phyloP scores from a whole-genome alignment of 1,140 invertebrate genomes.

The Belonocnema kinseyi region DNA sequence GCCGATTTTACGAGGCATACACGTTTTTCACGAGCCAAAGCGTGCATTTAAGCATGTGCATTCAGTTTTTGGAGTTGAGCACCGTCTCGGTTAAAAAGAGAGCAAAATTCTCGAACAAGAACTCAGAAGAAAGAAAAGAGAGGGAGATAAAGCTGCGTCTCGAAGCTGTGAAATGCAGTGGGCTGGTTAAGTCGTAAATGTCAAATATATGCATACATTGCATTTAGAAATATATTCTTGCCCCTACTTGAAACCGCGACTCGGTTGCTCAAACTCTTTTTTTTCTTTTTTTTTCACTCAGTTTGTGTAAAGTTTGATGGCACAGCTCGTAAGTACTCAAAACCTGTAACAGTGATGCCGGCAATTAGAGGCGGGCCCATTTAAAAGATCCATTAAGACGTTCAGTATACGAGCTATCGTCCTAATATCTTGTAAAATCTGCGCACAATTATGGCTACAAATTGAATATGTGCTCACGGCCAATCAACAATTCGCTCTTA shows the following conservation, averaged over 20 bases:
- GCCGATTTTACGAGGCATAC: slow-evolving; percentile 40
- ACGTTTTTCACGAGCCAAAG: slow-evolving; percentile 28
- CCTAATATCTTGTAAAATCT: slow-evolving; percentile 21
- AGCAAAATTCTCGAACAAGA: slow-evolving; percentile 35
- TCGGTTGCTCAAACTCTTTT: neutral
- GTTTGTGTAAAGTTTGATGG: slow-evolving; percentile 19
- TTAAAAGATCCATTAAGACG: slow-evolving; percentile 20
- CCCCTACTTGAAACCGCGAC: slow-evolving; percentile 40
- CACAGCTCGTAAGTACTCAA: slow-evolving; percentile 8
- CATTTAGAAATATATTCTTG: slow-evolving; percentile 57
- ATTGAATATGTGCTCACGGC: slow-evolving; percentile 11
- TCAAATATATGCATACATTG: slow-evolving; percentile 65
- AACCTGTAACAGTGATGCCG: slow-evolving; percentile 3
- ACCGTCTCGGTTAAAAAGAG: slow-evolving; percentile 19
- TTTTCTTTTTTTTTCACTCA: neutral
- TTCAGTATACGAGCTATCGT: slow-evolving; percentile 18
- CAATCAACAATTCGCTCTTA: slow-evolving; percentile 23
- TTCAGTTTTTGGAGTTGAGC: slow-evolving; percentile 14
- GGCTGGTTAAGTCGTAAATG: slow-evolving; percentile 59
- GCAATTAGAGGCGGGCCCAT: slow-evolving; percentile 1
- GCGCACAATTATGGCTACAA: slow-evolving; percentile 16
- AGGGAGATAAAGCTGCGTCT: slow-evolving; percentile 38
- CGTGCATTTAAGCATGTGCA: slow-evolving; percentile 15
- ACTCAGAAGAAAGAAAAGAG: slow-evolving; percentile 38
- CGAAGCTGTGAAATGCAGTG: slow-evolving; percentile 49